These are phyloP conservation scores for Anolis sagrei DNA, from an alignment of 2,113 vertebrate genomes.

Conservation along the genomic window DNA sequence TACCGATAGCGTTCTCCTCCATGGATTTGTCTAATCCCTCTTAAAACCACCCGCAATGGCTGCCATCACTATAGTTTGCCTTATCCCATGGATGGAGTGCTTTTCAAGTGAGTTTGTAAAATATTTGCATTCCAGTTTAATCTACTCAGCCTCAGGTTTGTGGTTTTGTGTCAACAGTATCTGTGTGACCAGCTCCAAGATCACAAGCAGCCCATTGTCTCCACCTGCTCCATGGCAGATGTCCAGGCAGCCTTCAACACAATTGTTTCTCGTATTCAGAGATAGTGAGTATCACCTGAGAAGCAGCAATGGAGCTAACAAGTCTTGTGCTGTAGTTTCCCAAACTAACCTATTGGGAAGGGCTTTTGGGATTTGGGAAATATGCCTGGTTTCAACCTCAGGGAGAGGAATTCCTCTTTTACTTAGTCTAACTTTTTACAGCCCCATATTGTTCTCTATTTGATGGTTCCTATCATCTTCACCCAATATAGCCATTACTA, in stretches of 20 bases:
- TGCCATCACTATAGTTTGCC: neutral
- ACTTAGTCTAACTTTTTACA: neutral
- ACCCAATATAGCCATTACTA: neutral
- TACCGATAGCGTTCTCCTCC: neutral
- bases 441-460: no score
- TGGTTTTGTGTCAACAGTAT: slow-evolving; percentile 55
- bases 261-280: slow-evolving; percentile 95
- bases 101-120: neutral
- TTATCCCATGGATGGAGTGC: neutral
- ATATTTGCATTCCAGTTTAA: neutral
- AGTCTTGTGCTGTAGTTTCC: neutral
- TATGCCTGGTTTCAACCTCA: neutral
- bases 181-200: slow-evolving; percentile 81
- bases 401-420: neutral
- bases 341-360: neutral
- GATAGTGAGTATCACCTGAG: slow-evolving; percentile 88
- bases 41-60: neutral
- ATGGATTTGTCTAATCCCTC: neutral
- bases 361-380: neutral
- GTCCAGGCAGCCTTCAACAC: slow-evolving; percentile 97
- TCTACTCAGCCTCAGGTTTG: neutral
- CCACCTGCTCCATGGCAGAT: slow-evolving; percentile 92
- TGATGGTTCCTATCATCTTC: neutral
- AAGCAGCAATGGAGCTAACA: neutral
- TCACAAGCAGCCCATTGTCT: slow-evolving; percentile 91